Percentiles rank a stretch among this genome's conserved stretches.
Conservation (phyloP, 2,888 invertebrate genomes). For the Ophion slaviceki region DNA sequence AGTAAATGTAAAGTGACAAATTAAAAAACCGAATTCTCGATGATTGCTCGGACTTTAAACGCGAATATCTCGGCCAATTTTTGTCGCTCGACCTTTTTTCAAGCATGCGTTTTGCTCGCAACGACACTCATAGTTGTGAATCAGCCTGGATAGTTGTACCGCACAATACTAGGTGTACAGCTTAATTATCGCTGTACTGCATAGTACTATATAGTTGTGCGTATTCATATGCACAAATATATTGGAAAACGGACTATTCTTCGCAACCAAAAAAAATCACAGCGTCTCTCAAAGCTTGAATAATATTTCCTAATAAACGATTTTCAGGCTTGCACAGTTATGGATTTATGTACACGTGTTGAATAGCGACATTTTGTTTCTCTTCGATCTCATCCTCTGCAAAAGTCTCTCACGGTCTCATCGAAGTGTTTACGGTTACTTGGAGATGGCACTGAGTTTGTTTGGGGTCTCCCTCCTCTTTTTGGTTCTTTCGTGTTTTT, state of each 20-base stretch:
- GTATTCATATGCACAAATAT: too few relatives aligned
- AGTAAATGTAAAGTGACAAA: too few relatives aligned
- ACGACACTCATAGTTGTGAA: too few relatives aligned
- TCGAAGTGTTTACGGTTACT: slow-evolving; percentile 40
- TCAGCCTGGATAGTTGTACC: too few relatives aligned
- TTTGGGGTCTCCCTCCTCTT: slow-evolving; percentile 1
- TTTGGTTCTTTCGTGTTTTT: background rate
- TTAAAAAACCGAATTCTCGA: too few relatives aligned
- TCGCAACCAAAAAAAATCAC: background rate
- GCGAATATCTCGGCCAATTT: too few relatives aligned
- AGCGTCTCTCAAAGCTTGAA: slow-evolving; percentile 10
- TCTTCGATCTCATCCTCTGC: background rate
- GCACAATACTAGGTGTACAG: too few relatives aligned
- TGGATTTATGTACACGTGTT: slow-evolving; percentile 52
- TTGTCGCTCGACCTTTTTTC: too few relatives aligned
- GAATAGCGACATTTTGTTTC: slow-evolving; percentile 28
- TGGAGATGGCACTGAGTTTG: slow-evolving; percentile 55
- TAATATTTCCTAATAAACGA: background rate
- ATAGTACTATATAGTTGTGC: too few relatives aligned
- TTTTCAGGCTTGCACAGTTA: slow-evolving; percentile 48
- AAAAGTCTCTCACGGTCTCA: slow-evolving; percentile 36
- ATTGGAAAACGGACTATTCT: background rate
- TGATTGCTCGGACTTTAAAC: too few relatives aligned
- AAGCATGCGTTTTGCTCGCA: too few relatives aligned
- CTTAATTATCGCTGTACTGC: too few relatives aligned